Evolutionary conservation across 1,140 invertebrate genomes (phyloP).

Genomic region (Bacillus rossius): DNA sequence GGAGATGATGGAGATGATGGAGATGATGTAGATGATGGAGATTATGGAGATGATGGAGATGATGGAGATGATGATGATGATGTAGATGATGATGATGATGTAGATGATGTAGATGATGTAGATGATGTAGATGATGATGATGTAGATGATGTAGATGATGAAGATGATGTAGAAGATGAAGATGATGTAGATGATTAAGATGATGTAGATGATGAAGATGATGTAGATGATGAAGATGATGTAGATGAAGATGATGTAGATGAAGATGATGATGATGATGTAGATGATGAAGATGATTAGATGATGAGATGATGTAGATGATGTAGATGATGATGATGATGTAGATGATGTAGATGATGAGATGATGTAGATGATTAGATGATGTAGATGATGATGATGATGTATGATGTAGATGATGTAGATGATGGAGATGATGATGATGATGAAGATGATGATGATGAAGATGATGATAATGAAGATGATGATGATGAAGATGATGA

Average conservation of each 20-base stretch:
- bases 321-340: background rate
- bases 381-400: background rate
- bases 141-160: too few species aligned
- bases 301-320: background rate
- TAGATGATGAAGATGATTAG: slow-evolving; percentile 1
- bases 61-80: background rate
- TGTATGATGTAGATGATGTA: background rate
- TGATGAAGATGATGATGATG: background rate
- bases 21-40: background rate
- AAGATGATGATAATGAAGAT: background rate
- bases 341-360: too few species aligned
- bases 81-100: background rate
- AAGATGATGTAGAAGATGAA: background rate
- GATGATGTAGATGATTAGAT: too few species aligned
- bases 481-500: background rate
- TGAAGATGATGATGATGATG: slow-evolving; percentile 1
- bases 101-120: background rate
- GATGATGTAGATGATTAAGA: background rate
- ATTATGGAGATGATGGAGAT: too few species aligned
- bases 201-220: background rate
- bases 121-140: background rate
- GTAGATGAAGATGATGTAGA: background rate
- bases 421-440: background rate
- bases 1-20: background rate
- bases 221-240: background rate